phyloP scores from a whole-genome alignment of 2,113 vertebrate species.

The Lasiurus cinereus region DNA sequence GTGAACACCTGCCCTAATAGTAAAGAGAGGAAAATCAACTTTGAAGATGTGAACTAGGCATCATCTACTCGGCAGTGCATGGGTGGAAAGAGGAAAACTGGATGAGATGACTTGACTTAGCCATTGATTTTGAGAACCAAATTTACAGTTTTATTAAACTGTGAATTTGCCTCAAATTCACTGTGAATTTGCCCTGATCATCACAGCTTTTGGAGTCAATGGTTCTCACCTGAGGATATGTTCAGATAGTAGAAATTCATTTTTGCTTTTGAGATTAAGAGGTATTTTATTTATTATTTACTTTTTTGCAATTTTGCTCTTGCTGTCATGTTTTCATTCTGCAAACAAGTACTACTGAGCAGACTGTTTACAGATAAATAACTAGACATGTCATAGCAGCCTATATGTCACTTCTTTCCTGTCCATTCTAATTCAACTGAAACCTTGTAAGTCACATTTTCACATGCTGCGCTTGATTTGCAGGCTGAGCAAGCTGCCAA shows the following conservation, averaged over 20 bases:
- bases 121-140: background rate
- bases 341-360: background rate
- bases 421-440: background rate
- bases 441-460: background rate
- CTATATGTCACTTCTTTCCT: background rate
- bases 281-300: background rate
- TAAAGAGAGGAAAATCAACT: background rate
- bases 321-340: background rate
- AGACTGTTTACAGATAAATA: background rate
- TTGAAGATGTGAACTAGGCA: background rate
- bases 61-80: background rate
- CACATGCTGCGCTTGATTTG: constrained; percentile 68
- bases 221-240: background rate
- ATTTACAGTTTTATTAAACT: background rate
- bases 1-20: background rate
- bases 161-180: too few relatives aligned
- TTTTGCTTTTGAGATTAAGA: background rate
- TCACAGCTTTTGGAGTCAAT: background rate
- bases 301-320: background rate
- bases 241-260: background rate
- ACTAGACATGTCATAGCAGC: background rate
- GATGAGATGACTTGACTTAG: background rate
- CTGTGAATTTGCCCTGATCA: too few relatives aligned
- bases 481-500: constrained; percentile 95
- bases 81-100: background rate